phyloP scores from a whole-genome alignment of 2,113 vertebrate species.

The Ceyx cyanopectus region DNA sequence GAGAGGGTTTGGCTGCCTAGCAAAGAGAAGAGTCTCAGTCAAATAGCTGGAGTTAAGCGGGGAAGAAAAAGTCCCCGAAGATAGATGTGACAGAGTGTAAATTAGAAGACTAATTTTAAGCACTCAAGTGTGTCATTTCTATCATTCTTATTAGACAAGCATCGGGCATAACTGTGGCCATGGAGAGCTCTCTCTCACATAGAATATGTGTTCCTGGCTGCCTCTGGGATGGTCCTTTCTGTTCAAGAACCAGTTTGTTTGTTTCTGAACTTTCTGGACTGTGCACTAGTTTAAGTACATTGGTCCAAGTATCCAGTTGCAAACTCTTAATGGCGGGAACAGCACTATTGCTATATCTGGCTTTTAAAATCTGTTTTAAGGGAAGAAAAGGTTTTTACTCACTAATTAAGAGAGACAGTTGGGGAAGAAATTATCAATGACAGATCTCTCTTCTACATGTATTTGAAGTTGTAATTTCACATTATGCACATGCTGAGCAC shows the following conservation, averaged over 20 bases:
- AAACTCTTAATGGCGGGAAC: not conserved
- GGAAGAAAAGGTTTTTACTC: not conserved
- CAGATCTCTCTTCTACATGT: not conserved
- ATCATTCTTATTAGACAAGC: slow-evolving; percentile 9
- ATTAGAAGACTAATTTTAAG: slow-evolving; percentile 33
- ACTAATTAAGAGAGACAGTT: not conserved
- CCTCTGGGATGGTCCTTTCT: not conserved
- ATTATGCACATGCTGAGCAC: not conserved
- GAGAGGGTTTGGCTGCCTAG: not conserved
- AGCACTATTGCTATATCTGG: not conserved
- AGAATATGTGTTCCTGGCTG: not conserved
- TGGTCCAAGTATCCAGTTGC: not conserved
- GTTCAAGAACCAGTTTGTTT: not conserved
- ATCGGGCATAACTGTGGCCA: not conserved
- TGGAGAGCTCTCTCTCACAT: not conserved
- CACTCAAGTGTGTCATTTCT: not conserved
- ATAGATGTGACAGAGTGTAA: slow-evolving; percentile 9
- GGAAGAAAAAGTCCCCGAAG: not conserved
- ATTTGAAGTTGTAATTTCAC: not conserved
- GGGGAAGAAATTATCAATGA: not conserved
- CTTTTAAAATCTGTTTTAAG: not conserved
- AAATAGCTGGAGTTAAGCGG: not conserved
- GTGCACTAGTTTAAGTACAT: not conserved
- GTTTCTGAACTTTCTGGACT: not conserved
- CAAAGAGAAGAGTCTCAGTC: not conserved